phyloP scores from a whole-genome alignment of 2,113 vertebrate genomes.

The Psilopogon haemacephalus region DNA sequence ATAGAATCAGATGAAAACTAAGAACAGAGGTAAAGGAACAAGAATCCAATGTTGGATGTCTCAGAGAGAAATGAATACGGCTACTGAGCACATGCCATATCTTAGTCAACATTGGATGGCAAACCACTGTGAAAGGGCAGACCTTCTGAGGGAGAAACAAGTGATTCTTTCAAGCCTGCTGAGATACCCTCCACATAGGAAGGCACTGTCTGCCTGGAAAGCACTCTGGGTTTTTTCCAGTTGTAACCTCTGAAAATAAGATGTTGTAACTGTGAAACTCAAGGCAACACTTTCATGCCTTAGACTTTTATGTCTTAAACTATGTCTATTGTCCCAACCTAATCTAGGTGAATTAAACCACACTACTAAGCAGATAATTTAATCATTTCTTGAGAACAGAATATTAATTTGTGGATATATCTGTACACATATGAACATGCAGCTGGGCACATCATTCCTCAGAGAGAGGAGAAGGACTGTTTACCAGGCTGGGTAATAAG shows the following conservation, averaged over 20 bases:
- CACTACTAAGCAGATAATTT: background rate
- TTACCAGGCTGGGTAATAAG: background rate
- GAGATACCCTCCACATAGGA: background rate
- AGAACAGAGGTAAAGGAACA: background rate
- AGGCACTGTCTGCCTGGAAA: background rate
- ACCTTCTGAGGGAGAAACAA: background rate
- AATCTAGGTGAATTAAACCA: background rate
- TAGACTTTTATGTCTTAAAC: background rate
- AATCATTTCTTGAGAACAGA: background rate
- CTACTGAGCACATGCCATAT: background rate
- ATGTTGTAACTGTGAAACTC: background rate
- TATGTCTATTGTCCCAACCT: accelerated
- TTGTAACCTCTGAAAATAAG: background rate
- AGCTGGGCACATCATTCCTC: background rate
- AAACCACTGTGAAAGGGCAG: background rate
- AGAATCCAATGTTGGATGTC: background rate
- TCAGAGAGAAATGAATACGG: background rate
- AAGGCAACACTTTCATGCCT: background rate
- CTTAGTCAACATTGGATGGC: background rate
- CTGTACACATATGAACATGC: background rate
- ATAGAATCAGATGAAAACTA: background rate
- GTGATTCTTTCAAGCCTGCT: background rate
- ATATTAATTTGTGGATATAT: background rate
- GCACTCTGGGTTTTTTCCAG: background rate
- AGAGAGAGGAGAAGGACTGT: background rate